A percentile compares a stretch with the other conserved stretches of the same genome.
These are phyloP conservation scores for Oscarella lobularis DNA, from an alignment of 37 sponge, comb jelly and placozoan species.

Conservation along the genomic window DNA sequence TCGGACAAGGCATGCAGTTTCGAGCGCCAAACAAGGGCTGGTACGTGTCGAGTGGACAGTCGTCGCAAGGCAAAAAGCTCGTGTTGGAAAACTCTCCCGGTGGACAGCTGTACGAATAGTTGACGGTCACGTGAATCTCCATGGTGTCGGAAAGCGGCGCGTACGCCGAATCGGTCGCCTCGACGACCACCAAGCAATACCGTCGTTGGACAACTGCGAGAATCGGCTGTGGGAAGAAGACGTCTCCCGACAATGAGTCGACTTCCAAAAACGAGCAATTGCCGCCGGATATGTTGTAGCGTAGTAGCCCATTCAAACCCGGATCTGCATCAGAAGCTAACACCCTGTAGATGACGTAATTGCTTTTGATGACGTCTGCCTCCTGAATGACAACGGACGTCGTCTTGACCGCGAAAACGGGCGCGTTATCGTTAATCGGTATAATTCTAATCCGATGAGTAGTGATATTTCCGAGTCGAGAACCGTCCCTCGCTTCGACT, in stretches of 20 bases:
- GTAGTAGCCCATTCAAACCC: neutral
- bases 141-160: neutral
- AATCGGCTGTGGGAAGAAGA: neutral
- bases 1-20: neutral
- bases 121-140: neutral
- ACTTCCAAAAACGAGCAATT: neutral
- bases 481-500: neutral
- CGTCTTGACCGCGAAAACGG: neutral
- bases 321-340: conserved; percentile 4
- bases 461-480: neutral
- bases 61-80: neutral
- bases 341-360: neutral
- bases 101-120: neutral
- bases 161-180: neutral
- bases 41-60: neutral
- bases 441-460: neutral
- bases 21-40: neutral
- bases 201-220: neutral
- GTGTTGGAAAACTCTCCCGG: neutral
- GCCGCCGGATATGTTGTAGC: neutral
- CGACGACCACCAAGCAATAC: neutral
- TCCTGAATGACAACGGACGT: neutral
- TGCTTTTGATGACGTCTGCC: neutral
- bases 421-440: conserved; percentile 4
- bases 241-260: neutral